phyloP scores from a whole-genome alignment of 2,113 vertebrate genomes.

The Piliocolobus tephrosceles region DNA sequence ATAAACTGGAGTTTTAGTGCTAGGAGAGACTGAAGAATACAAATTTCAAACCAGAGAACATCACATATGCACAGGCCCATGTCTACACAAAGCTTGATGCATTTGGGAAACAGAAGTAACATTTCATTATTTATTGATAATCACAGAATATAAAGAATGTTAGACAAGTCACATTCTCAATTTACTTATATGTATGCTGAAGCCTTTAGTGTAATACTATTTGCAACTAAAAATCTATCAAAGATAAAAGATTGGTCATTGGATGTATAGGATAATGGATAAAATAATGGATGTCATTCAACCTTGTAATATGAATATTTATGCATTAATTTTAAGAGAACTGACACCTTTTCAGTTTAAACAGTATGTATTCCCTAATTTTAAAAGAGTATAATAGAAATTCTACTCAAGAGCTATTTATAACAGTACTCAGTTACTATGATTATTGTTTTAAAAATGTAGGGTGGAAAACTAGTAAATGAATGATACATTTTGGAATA shows the following conservation, averaged over 20 bases:
- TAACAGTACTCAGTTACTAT: neutral
- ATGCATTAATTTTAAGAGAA: neutral
- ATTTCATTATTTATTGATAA: neutral
- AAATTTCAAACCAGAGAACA: neutral
- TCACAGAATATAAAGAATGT: neutral
- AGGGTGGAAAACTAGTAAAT: too few relatives aligned
- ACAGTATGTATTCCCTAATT: neutral
- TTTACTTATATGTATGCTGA: neutral
- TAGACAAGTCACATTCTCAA: neutral
- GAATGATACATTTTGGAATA: neutral
- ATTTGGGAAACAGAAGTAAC: neutral
- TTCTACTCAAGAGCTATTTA: neutral
- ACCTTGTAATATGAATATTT: neutral
- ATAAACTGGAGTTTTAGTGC: neutral
- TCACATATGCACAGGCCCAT: neutral
- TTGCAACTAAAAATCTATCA: conserved; percentile 21
- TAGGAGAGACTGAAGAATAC: neutral
- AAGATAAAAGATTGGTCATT: neutral
- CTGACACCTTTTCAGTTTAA: neutral
- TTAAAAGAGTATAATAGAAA: neutral
- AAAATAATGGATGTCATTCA: neutral
- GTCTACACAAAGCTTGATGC: neutral
- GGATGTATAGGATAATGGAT: neutral
- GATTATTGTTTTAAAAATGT: neutral
- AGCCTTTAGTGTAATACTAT: neutral